Evolutionary conservation across 2,113 vertebrate genomes (phyloP), one percentile per base, ranked within the genome.

Genomic region (Nannobrachium achirus): DNA sequence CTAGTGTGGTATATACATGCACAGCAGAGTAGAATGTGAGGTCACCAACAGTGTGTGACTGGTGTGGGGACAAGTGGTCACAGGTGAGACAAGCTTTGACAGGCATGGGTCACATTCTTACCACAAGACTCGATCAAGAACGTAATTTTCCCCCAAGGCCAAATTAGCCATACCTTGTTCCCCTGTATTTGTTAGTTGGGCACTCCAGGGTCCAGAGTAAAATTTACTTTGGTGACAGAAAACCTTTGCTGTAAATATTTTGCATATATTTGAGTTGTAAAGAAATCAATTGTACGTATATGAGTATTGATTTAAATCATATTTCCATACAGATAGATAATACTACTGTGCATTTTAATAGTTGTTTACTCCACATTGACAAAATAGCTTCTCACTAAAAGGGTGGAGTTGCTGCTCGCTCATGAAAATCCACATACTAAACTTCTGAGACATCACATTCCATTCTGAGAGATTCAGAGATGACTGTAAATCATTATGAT

Each of bases 81-180:
- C 88, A 86, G 89, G 84, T 90, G 89, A 91, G 60, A 1, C 15
- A 49, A 51, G 79, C 79, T 88, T 39, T 71, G 74, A 84, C 77
- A 80, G 72, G 58, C 49, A 14, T 73, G 69, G 80, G 70, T 81
- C 75, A 13, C 73, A 52, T 71, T 59, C 67, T 61, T 15, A 59
- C 69, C 48, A 39, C 10, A 8, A 8, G 62, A 64, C 68, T 65
- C 50, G 71, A 52, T 11, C 48, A 85, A 65, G 64, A 82, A 83
- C 83, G 68, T 65, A 48, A 46, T 13, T 18, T 40, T 50, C 25
- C 7, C 8, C 25, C 7, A 8, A 63, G 18, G 10, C 38, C 6
- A 9, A 19, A 52, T 55, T 60, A 75, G 6, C 19, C 0, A 50
- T 14, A 63, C 83, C 71, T 71, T 74, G n/a, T n/a, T 78, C 66